These are phyloP conservation scores for Muscicapa striata DNA, from an alignment of 2,797 vertebrate species.

Conservation along the genomic window DNA sequence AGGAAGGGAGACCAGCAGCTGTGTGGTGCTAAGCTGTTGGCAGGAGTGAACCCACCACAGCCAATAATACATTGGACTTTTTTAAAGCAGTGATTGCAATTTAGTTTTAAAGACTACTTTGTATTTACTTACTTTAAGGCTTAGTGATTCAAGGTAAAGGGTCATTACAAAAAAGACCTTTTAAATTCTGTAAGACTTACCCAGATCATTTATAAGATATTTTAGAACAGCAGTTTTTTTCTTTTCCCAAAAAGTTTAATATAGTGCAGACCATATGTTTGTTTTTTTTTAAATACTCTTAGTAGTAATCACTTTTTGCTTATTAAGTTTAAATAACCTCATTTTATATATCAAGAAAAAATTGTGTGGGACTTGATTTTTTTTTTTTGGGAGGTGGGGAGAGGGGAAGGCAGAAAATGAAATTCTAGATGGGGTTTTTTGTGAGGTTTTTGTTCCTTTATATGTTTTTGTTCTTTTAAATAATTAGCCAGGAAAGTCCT, in stretches of 20 bases:
- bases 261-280: neutral
- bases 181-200: neutral
- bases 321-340: neutral
- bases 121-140: neutral
- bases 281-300: neutral
- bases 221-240: neutral
- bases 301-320: neutral
- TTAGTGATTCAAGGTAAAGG: neutral
- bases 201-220: neutral
- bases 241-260: neutral
- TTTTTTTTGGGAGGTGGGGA: no score
- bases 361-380: neutral
- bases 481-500: neutral
- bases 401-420: accelerated
- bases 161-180: neutral
- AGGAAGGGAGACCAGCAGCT: neutral
- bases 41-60: neutral
- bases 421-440: neutral
- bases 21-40: neutral
- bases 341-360: neutral
- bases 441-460: neutral
- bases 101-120: neutral
- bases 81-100: neutral
- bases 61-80: neutral
- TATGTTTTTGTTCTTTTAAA: neutral